phyloP scores from a whole-genome alignment of 2,888 invertebrate species.

The Liopterus haemorrhoidalis region DNA sequence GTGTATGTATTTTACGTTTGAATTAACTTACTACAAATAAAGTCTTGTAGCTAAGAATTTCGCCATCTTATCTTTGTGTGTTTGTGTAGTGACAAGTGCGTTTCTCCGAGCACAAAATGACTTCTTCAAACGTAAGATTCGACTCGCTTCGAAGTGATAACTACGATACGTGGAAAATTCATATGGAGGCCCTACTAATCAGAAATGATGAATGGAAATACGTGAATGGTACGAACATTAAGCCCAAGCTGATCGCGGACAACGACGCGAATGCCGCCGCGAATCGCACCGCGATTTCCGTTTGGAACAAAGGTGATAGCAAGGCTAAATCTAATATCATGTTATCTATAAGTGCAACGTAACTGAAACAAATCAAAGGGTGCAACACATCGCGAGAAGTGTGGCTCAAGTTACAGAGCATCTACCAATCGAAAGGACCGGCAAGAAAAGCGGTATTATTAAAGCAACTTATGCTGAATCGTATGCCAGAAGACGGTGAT shows the following conservation, averaged over 20 bases:
- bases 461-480: slow-evolving; percentile 35
- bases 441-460: slow-evolving; percentile 39
- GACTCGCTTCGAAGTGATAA: slow-evolving; percentile 1
- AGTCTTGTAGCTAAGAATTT: not conserved
- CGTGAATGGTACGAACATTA: too few species aligned
- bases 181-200: slow-evolving; percentile 9
- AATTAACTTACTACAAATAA: not conserved
- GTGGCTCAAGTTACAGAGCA: slow-evolving; percentile 36
- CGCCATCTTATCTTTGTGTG: not conserved
- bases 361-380: slow-evolving; percentile 32
- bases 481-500: slow-evolving; percentile 34
- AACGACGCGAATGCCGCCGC: too few species aligned
- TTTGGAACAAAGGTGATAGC: not conserved
- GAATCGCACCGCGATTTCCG: not conserved
- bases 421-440: slow-evolving; percentile 37
- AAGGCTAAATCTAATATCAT: slow-evolving; percentile 4
- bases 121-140: not conserved
- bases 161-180: slow-evolving; percentile 10
- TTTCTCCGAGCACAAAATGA: not conserved
- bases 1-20: too few species aligned
- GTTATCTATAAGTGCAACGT: slow-evolving; percentile 16
- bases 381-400: slow-evolving; percentile 33
- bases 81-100: not conserved
- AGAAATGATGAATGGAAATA: slow-evolving; percentile 9
- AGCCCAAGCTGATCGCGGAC: too few species aligned